A percentile compares a stretch with the other conserved stretches of the same genome.
phyloP scores from a whole-genome alignment of 2,888 invertebrate genomes.

The Drosophila greeni region DNA sequence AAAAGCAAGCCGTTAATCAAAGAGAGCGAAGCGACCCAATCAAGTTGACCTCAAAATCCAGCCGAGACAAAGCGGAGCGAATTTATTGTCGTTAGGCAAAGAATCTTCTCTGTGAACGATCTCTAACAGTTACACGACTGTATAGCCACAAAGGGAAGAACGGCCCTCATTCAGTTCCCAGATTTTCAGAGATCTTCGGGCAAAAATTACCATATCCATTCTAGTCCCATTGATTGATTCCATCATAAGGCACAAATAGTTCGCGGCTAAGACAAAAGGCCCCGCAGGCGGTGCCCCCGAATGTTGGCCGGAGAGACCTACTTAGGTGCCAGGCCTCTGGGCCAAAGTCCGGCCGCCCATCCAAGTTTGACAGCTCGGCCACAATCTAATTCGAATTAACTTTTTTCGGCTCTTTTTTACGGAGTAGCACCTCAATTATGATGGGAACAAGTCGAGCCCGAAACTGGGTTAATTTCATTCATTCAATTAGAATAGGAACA shows the following conservation, averaged over 20 bases:
- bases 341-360: slow-evolving; percentile 34
- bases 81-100: slow-evolving; percentile 54
- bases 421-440: slow-evolving; percentile 52
- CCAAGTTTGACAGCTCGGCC: slow-evolving; percentile 56
- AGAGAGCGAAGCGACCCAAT: slow-evolving; percentile 39
- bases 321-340: slow-evolving; percentile 18
- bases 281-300: slow-evolving; percentile 20
- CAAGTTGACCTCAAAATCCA: slow-evolving; percentile 56
- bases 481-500: slow-evolving; percentile 67
- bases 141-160: slow-evolving; percentile 23
- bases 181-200: neutral
- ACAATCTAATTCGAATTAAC: slow-evolving; percentile 55
- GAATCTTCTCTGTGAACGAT: slow-evolving; percentile 37
- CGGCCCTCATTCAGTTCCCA: slow-evolving; percentile 21
- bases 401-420: slow-evolving; percentile 24
- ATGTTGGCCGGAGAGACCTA: slow-evolving; percentile 33
- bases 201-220: slow-evolving; percentile 40
- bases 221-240: slow-evolving; percentile 51
- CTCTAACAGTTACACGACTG: slow-evolving; percentile 45
- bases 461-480: slow-evolving; percentile 70
- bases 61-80: slow-evolving; percentile 49
- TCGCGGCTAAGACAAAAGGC: slow-evolving; percentile 31
- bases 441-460: slow-evolving; percentile 52
- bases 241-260: slow-evolving; percentile 33
- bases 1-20: slow-evolving; percentile 54